Evolutionary conservation across 2,797 vertebrate species (phyloP), one percentile per base, ranked within the genome.

Genomic region (Emys orbicularis): DNA sequence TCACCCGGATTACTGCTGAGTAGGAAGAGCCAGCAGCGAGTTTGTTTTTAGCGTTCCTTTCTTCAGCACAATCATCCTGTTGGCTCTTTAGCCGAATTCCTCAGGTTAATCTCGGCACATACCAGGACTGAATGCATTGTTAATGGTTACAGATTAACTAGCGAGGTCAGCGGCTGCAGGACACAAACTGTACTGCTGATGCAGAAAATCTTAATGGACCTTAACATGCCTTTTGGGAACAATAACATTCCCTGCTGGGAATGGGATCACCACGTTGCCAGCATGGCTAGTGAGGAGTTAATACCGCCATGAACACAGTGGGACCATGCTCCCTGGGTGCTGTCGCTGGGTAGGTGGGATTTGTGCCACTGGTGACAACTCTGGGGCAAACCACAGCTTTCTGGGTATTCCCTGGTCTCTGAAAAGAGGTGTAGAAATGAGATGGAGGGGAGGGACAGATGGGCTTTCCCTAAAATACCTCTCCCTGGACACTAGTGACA

Each of bases 131-230:
- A 89, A 89, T 72, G 31, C 91, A 87, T 54, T 84, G 94, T 95
- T 97, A 95, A 94, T 47, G 79, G 91, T 86, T 93, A 93, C 72
- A 86, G 44, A 96, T 96, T 96, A 97, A 95, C 93, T 53, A 61
- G 59, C 88, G 87, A 76, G 86, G 52, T 23, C 41, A 81, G 56
- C 52, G 59, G 49, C 27, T 65, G 44, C 76, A 29, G 44, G 49
- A 54, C 88, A 85, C 47, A 37, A 47, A n/a, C 76, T 49, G 21
- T 81, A 44, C 54, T 79, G 8, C 15, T 59, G 44, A 80, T 84
- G 68, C 50, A 92, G 81, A 83, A 29, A 92, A 94, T 79, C 83
- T 80, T 79, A 92, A 91, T 83, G 80, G 90, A 86, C 90, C 74
- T 83, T 74, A 76, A 80, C 83, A 92, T 84, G 79, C 68, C 90